Conservation (phyloP, 1,140 invertebrate species). For the Papilio glaucus region DNA sequence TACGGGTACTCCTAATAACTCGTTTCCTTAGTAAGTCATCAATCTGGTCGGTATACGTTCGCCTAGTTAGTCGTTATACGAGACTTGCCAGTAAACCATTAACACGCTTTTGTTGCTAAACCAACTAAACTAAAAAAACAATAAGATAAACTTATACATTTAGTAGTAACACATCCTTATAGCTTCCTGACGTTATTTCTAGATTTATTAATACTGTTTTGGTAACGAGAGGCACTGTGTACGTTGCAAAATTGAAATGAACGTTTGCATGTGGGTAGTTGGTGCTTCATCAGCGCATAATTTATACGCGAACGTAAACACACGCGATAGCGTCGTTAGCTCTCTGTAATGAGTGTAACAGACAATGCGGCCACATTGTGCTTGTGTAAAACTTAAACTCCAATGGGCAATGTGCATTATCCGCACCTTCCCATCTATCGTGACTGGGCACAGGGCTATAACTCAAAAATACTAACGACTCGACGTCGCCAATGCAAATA, state of each 20-base stretch:
- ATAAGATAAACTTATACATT: too few species aligned
- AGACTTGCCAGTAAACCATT: too few species aligned
- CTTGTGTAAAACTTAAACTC: not conserved
- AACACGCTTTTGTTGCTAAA: too few species aligned
- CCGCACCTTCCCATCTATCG: not conserved
- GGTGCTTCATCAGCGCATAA: constrained; percentile 32
- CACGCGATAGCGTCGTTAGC: constrained; percentile 27
- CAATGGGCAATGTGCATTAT: not conserved
- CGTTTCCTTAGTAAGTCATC: too few species aligned
- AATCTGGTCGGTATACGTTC: too few species aligned
- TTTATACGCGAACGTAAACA: constrained; percentile 17
- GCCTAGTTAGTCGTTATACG: too few species aligned
- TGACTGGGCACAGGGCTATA: not conserved
- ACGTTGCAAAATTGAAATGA: constrained; percentile 24
- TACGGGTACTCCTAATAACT: too few species aligned
- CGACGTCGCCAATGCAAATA: too few species aligned
- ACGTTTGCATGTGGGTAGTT: constrained; percentile 24
- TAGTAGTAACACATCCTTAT: too few species aligned
- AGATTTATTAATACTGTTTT: not conserved
- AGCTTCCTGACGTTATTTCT: too few species aligned
- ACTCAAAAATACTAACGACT: too few species aligned
- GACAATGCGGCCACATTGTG: constrained; percentile 11
- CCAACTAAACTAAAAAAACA: too few species aligned
- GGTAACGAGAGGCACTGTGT: constrained; percentile 3
- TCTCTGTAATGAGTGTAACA: constrained; percentile 14